Evolutionary conservation across 1,140 invertebrate genomes (phyloP), one percentile per base, ranked within the genome.

Genomic region (Nephila pilipes): DNA sequence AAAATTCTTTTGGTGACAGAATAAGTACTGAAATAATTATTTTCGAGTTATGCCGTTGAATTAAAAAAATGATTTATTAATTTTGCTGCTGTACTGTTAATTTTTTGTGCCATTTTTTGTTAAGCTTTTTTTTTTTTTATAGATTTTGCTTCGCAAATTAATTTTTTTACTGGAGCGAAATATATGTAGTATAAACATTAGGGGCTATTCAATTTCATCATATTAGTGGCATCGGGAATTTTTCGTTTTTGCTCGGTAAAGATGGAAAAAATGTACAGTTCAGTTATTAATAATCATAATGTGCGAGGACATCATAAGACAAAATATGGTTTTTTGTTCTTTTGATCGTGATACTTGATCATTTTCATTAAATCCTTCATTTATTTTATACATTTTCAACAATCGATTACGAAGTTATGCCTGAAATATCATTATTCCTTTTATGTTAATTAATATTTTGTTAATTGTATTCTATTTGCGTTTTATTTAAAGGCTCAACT

Each of bases 51-150:
- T 57, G 36, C 25, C 85, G 0, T n/a, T 65, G 63, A 29, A 55
- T 55, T n/a, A 55, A 90, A 80, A 80, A 85, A 20, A 12, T 65
- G 58, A 75, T 75, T 75, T 90, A 90, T 90, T 90, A 90, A 90
- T 88, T 57, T 79, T 57, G 38, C 38, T 90, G 36, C 46, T 87
- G 32, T 60, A 1, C n/a, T 60, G 57, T 16, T 83, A 54, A 29
- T 83, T 83, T 46, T 54, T 83, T 83, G 1, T 5, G 3, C 29
- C 0, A 12, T 5, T 75, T 36, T 36, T 36, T 18, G 4, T 32
- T 16, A 16, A 5, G 0, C 32, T 5, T 5, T 16, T 29, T 1
- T 6, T 10, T 46, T 46, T 46, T 46, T 46, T 46, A 10, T 32
- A 36, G 29, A 75, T 75, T 75, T 32, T 75, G 14, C 36, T 75